Conservation (phyloP, 2,113 vertebrate genomes). For the Oncorhynchus masou region DNA sequence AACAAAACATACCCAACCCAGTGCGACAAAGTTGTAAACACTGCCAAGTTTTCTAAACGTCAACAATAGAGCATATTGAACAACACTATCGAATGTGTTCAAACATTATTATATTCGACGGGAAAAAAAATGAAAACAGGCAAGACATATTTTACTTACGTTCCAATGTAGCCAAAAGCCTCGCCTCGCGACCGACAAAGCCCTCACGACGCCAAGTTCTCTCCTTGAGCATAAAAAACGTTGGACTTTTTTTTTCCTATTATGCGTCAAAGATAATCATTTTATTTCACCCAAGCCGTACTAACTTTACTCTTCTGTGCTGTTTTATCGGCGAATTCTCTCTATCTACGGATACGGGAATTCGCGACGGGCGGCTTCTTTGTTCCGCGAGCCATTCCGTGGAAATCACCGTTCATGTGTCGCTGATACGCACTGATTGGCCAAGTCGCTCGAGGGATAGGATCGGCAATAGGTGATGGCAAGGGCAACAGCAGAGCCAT, state of each 20-base stretch:
- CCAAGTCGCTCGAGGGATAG: slow-evolving; percentile 41
- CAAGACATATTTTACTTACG: slow-evolving; percentile 1
- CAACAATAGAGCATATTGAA: background rate
- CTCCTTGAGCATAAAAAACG: background rate
- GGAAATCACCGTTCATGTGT: slow-evolving; percentile 54
- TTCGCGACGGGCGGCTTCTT: slow-evolving; percentile 45
- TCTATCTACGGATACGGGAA: background rate
- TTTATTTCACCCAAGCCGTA: background rate
- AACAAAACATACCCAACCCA: background rate
- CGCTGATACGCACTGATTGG: slow-evolving; percentile 65
- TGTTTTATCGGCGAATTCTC: background rate
- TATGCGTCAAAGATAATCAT: background rate
- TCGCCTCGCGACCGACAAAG: slow-evolving; percentile 20
- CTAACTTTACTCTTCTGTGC: background rate
- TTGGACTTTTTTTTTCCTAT: background rate
- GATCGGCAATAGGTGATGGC: slow-evolving; percentile 62
- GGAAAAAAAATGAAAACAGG: background rate
- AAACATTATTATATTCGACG: background rate
- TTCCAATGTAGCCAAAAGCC: slow-evolving; percentile 15
- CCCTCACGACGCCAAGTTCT: slow-evolving; percentile 48
- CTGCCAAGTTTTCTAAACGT: slow-evolving; percentile 8
- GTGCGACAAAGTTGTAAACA: slow-evolving; percentile 31
- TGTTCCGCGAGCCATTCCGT: slow-evolving; percentile 57
- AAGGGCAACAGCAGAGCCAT: background rate
- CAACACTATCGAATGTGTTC: background rate